phyloP scores from a whole-genome alignment of 1,140 invertebrate genomes.

The Chironomus tepperi region DNA sequence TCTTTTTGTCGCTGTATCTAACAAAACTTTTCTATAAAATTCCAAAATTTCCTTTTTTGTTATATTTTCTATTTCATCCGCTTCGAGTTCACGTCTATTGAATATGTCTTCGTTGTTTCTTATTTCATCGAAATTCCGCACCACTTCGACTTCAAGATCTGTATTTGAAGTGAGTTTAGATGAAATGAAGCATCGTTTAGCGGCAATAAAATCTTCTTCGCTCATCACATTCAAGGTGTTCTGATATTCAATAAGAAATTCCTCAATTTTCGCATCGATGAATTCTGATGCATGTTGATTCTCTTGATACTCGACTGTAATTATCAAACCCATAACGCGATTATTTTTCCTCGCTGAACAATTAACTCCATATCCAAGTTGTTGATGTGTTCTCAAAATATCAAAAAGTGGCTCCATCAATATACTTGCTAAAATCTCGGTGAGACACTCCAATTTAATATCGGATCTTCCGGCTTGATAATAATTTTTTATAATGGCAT shows the following conservation, averaged over 20 bases:
- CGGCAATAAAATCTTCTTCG: background rate
- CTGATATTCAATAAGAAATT: background rate
- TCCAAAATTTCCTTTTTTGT: background rate
- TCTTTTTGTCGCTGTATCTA: background rate
- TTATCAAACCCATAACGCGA: slow-evolving; percentile 58
- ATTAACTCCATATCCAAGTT: slow-evolving; percentile 71
- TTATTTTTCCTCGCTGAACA: slow-evolving; percentile 51
- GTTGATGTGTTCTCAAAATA: slow-evolving; percentile 73
- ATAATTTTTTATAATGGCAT: slow-evolving; percentile 74
- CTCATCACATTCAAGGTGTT: background rate
- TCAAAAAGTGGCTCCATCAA: slow-evolving; percentile 80
- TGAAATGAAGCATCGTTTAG: background rate
- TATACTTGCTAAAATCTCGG: slow-evolving; percentile 60
- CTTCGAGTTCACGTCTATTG: background rate
- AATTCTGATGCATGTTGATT: slow-evolving; percentile 45
- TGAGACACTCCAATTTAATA: slow-evolving; percentile 51
- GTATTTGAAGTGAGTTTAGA: background rate
- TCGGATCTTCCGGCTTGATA: slow-evolving; percentile 62
- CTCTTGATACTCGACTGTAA: slow-evolving; percentile 59
- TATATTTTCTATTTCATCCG: background rate
- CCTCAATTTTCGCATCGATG: background rate
- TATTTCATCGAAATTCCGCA: slow-evolving; percentile 4
- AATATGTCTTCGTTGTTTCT: background rate
- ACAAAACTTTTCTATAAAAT: background rate
- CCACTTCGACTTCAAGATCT: background rate